Evolutionary conservation across 1,140 invertebrate species (phyloP), one percentile per base, ranked within the genome.

Genomic region (Nephotettix cincticeps): DNA sequence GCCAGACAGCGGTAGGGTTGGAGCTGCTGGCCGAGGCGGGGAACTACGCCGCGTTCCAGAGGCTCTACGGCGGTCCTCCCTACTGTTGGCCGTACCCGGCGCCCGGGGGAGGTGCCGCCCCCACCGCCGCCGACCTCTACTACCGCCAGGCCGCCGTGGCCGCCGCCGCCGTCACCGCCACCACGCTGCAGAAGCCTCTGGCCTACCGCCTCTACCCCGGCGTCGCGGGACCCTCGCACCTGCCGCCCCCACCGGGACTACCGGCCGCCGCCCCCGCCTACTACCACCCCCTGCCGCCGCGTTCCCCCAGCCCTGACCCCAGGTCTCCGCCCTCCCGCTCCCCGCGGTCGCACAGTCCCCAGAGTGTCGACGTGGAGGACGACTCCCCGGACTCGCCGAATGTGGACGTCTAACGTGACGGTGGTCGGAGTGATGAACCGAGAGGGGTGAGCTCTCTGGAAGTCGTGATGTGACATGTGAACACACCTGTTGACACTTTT

Each of bases 11-110:
- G 0, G 97, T 99, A 0, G 96, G 97, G 0, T 83, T 98, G 72
- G 98, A 99, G 81, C 87, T 99, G 21, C 83, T 99, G 67, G 93
- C 96, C 0, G 97, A 99, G 80, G 95, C 96, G 0, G 95, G 95
- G 4, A 99, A 98, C 83, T 97, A 96, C 81, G 96, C 96, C 0
- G 96, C 97, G 1, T 93, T 99, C 73, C 97, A 99, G 82, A 87
- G 96, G 69, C 86, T 99, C 71, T 94, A 98, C 79, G 93, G 94
- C 27, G 84, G 79, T 80, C 87, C 83, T 71, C 86, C 89, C 3
- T 86, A 90, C 78, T 84, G 87, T 73, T 84, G 87, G 86, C 88
- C 77, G 0, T 78, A 78, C 45, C 76, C 76, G 0, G 78, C 73
- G 0, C 74, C 71, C 0, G 80, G 78, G 9, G 81, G 71, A n/a